These are phyloP conservation scores for Glyphotaelius pellucidus DNA, from an alignment of 2,888 invertebrate species.

Conservation along the genomic window DNA sequence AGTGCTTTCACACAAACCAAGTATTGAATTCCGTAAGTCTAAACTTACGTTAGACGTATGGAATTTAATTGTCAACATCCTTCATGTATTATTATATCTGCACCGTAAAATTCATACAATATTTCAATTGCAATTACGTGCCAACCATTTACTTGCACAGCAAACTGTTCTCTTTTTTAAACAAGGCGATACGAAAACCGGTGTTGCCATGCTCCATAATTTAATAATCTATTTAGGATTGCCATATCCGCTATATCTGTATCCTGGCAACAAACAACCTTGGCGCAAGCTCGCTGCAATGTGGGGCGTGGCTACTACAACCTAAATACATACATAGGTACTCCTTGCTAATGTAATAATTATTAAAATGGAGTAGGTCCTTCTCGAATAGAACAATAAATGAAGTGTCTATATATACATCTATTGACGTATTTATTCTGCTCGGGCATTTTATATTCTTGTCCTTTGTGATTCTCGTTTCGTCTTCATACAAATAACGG, in stretches of 20 bases:
- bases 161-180: not conserved
- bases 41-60: no score
- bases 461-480: not conserved
- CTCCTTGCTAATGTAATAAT: not conserved
- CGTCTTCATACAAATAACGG: no score
- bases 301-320: conserved; percentile 32
- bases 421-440: not conserved
- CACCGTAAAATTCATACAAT: not conserved
- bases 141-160: not conserved
- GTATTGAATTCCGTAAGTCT: no score
- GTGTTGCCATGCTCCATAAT: conserved; percentile 37
- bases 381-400: not conserved
- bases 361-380: conserved; percentile 3
- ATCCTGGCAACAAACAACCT: conserved; percentile 20
- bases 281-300: conserved; percentile 31
- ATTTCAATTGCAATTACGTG: not conserved
- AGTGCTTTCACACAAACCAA: no score
- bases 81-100: not conserved
- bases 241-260: conserved; percentile 13
- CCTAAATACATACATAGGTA: not conserved
- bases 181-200: conserved; percentile 6
- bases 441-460: not conserved
- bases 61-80: no score
- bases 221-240: conserved; percentile 26
- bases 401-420: not conserved